Conservation (phyloP, 2,888 invertebrate genomes). For the Ceratothoa steindachneri region DNA sequence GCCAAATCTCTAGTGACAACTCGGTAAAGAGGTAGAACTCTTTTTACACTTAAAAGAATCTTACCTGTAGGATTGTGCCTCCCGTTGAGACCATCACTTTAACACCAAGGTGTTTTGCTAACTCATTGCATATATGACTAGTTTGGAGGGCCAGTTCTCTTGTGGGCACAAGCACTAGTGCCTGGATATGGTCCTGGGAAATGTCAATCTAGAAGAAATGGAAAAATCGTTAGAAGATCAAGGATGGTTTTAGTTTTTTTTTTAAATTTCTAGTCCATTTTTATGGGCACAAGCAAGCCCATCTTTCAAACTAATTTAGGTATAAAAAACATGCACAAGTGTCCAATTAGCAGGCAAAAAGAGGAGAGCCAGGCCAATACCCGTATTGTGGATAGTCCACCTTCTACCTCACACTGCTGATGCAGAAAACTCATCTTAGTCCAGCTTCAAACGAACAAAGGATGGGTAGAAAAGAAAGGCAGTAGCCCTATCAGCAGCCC, state of each 20-base stretch:
- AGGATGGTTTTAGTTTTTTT: neutral
- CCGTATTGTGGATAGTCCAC: no score
- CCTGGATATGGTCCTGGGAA: conserved; percentile 63
- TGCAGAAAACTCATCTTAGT: no score
- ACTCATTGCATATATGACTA: conserved; percentile 98
- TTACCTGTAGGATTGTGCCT: conserved; percentile 73
- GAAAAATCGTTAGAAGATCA: neutral
- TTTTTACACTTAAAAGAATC: no score
- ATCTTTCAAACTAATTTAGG: neutral
- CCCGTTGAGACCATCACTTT: conserved; percentile 99
- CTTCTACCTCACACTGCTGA: no score
- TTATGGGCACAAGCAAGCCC: neutral
- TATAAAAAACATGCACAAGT: neutral
- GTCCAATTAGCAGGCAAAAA: no score
- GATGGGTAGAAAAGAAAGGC: no score
- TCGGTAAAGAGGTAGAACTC: no score
- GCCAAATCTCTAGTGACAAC: no score
- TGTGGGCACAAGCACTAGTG: conserved; percentile 95
- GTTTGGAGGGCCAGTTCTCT: conserved; percentile 98
- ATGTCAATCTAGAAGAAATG: conserved; percentile 52
- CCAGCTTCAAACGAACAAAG: no score
- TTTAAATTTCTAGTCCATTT: neutral
- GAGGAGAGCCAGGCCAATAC: no score
- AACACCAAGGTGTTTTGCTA: conserved; percentile 93
- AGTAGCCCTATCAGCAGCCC: no score